phyloP scores from a whole-genome alignment of 2,113 vertebrate genomes.

The Haliaeetus leucogaster region DNA sequence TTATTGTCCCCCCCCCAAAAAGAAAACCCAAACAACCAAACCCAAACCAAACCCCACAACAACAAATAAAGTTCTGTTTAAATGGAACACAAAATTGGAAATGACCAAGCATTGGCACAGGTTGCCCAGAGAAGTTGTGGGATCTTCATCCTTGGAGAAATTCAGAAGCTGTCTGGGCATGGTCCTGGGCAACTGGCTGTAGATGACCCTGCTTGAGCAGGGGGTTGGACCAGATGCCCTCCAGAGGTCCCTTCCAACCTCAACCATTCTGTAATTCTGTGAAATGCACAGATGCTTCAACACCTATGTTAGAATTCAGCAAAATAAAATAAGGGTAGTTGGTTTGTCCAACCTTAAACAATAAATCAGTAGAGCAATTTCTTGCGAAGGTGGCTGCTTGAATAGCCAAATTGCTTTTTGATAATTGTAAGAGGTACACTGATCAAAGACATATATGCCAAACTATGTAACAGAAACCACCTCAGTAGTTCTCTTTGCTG shows the following conservation, averaged over 20 bases:
- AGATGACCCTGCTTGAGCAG: background rate
- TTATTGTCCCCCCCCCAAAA: too few species aligned
- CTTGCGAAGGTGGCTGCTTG: background rate
- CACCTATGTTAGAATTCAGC: background rate
- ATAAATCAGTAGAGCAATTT: background rate
- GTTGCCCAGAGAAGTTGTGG: background rate
- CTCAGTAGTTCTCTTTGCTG: background rate
- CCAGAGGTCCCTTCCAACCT: background rate
- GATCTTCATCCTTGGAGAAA: background rate
- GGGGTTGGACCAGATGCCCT: background rate
- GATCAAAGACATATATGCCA: background rate
- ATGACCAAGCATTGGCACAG: background rate
- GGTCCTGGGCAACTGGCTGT: background rate
- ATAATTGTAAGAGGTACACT: background rate
- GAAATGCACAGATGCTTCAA: background rate
- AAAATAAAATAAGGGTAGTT: background rate
- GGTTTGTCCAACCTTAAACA: background rate
- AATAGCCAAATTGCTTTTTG: background rate
- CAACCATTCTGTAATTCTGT: background rate
- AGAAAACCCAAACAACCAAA: too few species aligned
- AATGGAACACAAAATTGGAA: background rate
- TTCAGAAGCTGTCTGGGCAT: background rate
- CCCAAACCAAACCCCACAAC: background rate
- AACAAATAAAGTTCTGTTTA: background rate
- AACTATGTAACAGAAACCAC: background rate